Base-by-base conservation (phyloP, 2,888 invertebrate species). In the Tholera decimalis region DNA sequence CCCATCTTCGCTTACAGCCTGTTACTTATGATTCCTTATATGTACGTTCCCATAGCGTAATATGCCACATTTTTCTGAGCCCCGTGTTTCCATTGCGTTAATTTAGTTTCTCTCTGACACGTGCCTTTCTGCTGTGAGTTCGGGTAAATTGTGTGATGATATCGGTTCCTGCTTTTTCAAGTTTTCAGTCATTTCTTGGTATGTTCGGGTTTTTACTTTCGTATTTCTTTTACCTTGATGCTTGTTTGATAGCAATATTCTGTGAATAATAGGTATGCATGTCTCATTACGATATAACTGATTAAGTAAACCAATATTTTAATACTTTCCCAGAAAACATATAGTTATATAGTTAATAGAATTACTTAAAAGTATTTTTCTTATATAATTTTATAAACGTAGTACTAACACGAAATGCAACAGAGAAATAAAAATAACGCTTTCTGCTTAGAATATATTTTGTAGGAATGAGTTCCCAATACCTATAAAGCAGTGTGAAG, bases 371-470 rank as follows among this genome's bases (percentile, higher is more conserved):
- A 73, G 63, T 55, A 74, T 76, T 69, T 70, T 63, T 58, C 64
- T 64, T 0, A 15, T 37, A 61, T 69, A 59, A 66, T 44, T 58
- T 9, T 13, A 51, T 60, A 44, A 47, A 57, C 47, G 44, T 61
- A 63, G 50, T 68, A 61, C 62, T 79, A 85, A 84, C 70, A 83
- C 61, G 67, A 57, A 70, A 68, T 49, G 68, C 64, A 71, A 77
- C 61, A 79, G 33, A 58, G 70, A 82, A 83, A 84, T 80, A 75
- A 75, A 77, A 81, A 73, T 77, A 80, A 81, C 79, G 77, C 60
- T 75, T 80, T 79, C 64, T 65, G 74, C 76, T 78, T 73, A 67
- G 51, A 85, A 84, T 85, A 83, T 86, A 84, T 85, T 78, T 77
- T 77, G 66, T 69, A 75, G 71, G 70, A 83, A 80, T 80, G 81